Base-by-base conservation (phyloP, 92 coral and sea anemone genomes). In the Porites divaricata region DNA sequence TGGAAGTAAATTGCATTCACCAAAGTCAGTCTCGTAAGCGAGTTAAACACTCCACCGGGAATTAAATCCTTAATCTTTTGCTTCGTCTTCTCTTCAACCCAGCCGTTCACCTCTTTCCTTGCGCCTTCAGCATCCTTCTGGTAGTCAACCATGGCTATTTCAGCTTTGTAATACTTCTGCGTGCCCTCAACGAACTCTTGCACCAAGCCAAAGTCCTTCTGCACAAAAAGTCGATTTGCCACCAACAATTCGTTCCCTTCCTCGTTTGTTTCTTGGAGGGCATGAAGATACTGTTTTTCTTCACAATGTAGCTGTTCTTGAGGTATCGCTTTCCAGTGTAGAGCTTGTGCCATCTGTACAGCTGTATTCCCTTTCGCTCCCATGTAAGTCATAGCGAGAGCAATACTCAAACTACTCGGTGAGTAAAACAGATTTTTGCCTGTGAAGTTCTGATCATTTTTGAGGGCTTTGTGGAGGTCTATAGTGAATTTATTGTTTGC, bases 1-100 rank as follows among this genome's bases (percentile, higher is more conserved):
- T 88, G 92, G 90, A 92, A 95, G 83, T 95, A 92, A 48, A 95
- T 83, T 24, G 98, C 98, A 84, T 95, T 95, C 53, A 87, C 89
- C 59, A 95, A 86, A 15, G 94, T 85, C 28, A 89, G 85, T 14
- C 88, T 72, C 4, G 98, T 93, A 61, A 25, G 83, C 17, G 83
- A 2, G 41, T 61, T 75, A 53, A 93, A 82, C 25, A 70, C 92
- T 9, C 94, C 92, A 17, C 6, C 12, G 3, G 82, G 68, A n/a
- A 93, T 74, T 70, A 91, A 63, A 65, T 88, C 88, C 59, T 77
- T 82, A 61, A 93, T 93, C 86, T 88, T 91, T 41, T 70, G 72
- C 19, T 92, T 92, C 16, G 98, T 95, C 67, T 92, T 84, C 77
- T 92, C 90, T 67, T 92, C 95, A 9, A 95, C 95, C 98, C 98